Evolutionary conservation across 1,140 invertebrate species (phyloP).

Genomic region (Homalodisca vitripennis): DNA sequence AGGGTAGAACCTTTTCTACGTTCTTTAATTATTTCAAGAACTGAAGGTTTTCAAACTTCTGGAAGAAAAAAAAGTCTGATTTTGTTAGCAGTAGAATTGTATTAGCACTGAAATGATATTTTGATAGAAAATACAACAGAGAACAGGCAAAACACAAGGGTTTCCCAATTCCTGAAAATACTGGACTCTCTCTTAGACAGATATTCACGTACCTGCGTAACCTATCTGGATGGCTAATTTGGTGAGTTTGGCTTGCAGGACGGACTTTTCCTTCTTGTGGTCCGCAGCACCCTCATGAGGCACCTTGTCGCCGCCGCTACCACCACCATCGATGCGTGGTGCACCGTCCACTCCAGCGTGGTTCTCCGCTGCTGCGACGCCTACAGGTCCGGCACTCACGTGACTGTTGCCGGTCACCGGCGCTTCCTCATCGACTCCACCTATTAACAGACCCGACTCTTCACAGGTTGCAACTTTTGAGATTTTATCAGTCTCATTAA

Average conservation of each 20-base stretch:
- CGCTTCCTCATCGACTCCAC: slow-evolving; percentile 6
- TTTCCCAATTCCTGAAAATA: too few species aligned
- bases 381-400: not conserved
- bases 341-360: not conserved
- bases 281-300: not conserved
- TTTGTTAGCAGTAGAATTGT: too few species aligned
- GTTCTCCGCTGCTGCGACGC: slow-evolving; percentile 12
- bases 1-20: too few species aligned
- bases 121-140: too few species aligned
- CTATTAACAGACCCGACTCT: not conserved
- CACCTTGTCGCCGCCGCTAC: not conserved
- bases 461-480: too few species aligned
- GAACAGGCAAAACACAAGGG: too few species aligned
- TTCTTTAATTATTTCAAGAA: too few species aligned
- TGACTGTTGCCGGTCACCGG: slow-evolving; percentile 13
- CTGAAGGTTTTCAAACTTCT: too few species aligned
- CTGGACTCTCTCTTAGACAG: too few species aligned
- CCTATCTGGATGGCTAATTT: slow-evolving; percentile 99
- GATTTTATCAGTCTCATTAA: too few species aligned
- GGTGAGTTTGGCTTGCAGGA: slow-evolving; percentile 97
- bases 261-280: slow-evolving; percentile 91
- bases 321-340: not conserved
- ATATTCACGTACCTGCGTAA: slow-evolving; percentile 74
- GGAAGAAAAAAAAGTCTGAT: too few species aligned
- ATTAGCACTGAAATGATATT: too few species aligned